Conservation (phyloP, 2,797 vertebrate species). For the Forpus xanthops region DNA sequence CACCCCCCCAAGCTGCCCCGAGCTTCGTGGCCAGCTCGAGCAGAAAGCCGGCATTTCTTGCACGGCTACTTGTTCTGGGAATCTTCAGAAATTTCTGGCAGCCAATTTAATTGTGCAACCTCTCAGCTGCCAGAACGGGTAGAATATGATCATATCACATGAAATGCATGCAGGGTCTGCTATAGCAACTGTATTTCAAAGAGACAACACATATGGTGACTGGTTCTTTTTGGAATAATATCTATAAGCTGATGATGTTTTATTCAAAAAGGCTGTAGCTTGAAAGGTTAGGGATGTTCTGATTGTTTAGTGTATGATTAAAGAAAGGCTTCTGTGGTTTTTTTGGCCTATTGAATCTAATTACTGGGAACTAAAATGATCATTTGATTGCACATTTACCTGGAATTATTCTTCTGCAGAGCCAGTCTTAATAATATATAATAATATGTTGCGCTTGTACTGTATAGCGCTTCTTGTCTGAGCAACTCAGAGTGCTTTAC, state of each 20-base stretch:
- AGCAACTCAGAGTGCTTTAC: conserved; percentile 56
- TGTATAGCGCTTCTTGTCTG: conserved; percentile 58
- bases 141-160: conserved; percentile 71
- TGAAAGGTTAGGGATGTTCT: conserved; percentile 72
- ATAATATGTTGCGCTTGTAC: conserved; percentile 66
- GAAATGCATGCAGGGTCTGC: conserved; percentile 71
- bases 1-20: fast-evolving
- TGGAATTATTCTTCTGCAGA: conserved; percentile 72
- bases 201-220: conserved; percentile 71
- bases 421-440: conserved; percentile 74
- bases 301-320: conserved; percentile 68
- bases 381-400: conserved; percentile 73
- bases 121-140: conserved; percentile 70
- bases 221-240: conserved; percentile 73
- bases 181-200: conserved; percentile 72
- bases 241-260: conserved; percentile 74
- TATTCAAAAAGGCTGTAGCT: conserved; percentile 72
- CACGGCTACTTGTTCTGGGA: conserved; percentile 56
- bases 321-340: conserved; percentile 60
- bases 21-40: not conserved
- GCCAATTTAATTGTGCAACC: conserved; percentile 68
- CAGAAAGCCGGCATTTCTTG: conserved; percentile 23
- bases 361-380: conserved; percentile 71
- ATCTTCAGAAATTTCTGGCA: conserved; percentile 68
- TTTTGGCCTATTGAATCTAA: conserved; percentile 70